These are phyloP conservation scores for Phymastichus coffea DNA, from an alignment of 1,140 invertebrate species.

Conservation along the genomic window DNA sequence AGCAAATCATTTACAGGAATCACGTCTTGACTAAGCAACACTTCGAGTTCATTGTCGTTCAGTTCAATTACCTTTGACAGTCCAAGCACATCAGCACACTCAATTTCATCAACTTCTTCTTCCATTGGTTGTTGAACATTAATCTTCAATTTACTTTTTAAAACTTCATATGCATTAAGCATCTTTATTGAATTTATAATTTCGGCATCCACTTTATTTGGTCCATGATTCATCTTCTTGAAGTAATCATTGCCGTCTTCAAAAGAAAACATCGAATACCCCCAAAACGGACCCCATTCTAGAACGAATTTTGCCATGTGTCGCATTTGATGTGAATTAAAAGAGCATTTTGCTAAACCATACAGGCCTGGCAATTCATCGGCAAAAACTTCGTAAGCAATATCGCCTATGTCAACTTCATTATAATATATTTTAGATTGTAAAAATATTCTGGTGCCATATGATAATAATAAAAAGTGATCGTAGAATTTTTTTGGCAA, in stretches of 20 bases:
- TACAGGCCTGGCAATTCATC: constrained; percentile 15
- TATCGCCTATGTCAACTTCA: constrained; percentile 13
- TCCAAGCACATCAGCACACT: background rate
- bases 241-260: constrained; percentile 23
- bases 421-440: constrained; percentile 13
- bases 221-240: constrained; percentile 13
- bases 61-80: background rate
- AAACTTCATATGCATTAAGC: constrained; percentile 8
- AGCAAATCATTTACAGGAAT: background rate
- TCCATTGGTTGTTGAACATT: too few relatives aligned
- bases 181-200: constrained; percentile 19
- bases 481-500: constrained; percentile 19
- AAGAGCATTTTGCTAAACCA: constrained; percentile 21
- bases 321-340: constrained; percentile 24
- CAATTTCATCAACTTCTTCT: background rate
- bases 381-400: constrained; percentile 5
- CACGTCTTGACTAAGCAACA: too few relatives aligned
- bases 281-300: constrained; percentile 17
- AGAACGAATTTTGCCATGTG: constrained; percentile 14
- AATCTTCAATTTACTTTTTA: constrained; percentile 2
- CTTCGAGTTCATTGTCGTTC: background rate
- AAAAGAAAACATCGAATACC: constrained; percentile 21
- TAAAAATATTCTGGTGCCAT: constrained; percentile 15
- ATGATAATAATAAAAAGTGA: constrained; percentile 17
- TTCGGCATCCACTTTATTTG: constrained; percentile 22